A percentile compares a stretch with the other conserved stretches of the same genome.
These are phyloP conservation scores for Neomonachus schauinslandi DNA, from an alignment of 2,113 vertebrate genomes.

Conservation along the genomic window DNA sequence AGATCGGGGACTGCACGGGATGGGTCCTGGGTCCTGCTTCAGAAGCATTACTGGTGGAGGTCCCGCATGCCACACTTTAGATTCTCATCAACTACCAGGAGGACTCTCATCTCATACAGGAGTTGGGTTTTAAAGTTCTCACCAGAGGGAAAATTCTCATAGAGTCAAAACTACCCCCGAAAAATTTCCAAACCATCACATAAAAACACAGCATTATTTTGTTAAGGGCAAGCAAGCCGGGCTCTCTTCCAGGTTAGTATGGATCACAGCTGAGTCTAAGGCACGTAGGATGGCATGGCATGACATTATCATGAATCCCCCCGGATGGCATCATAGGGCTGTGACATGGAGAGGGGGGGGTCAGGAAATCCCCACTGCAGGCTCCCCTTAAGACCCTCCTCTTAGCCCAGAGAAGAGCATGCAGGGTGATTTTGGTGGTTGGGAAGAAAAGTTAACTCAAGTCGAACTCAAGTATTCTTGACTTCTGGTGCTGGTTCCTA, in stretches of 20 bases:
- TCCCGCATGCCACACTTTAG: background rate
- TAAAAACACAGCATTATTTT: background rate
- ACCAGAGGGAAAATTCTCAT: background rate
- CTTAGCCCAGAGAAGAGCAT: background rate
- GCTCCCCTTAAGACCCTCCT: background rate
- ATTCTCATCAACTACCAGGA: background rate
- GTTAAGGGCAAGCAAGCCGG: rapidly evolving
- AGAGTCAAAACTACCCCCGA: background rate
- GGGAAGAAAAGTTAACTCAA: background rate
- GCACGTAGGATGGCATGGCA: rapidly evolving
- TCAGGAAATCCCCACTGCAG: background rate
- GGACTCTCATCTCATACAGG: rapidly evolving
- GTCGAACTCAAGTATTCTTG: background rate
- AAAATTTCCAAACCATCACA: rapidly evolving
- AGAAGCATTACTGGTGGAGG: rapidly evolving
- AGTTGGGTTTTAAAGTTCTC: background rate
- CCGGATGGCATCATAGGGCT: background rate
- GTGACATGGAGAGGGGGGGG: rapidly evolving
- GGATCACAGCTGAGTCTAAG: background rate
- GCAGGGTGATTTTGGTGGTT: background rate
- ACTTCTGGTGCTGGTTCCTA: background rate
- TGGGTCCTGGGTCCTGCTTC: background rate
- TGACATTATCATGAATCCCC: too few relatives aligned
- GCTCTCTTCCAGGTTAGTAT: rapidly evolving
- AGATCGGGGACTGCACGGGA: background rate